Evolutionary conservation across 2,113 vertebrate genomes (phyloP).

Genomic region (Mixornis gularis): DNA sequence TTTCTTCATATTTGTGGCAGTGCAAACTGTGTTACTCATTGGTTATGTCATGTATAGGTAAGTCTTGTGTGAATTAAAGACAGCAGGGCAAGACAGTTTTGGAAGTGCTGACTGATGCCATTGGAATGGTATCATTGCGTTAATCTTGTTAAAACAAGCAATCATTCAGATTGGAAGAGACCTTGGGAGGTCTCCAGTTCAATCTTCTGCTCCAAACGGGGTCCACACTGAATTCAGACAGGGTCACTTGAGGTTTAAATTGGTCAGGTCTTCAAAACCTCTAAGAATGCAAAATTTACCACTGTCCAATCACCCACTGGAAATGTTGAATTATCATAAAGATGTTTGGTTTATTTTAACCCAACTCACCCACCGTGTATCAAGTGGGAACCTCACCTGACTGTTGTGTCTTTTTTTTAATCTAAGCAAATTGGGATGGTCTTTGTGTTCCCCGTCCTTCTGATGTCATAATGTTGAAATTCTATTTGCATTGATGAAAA

Average conservation of each 20-base stretch:
- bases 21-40: conserved; percentile 88
- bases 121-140: background rate
- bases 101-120: background rate
- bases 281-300: background rate
- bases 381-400: background rate
- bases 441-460: background rate
- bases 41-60: conserved; percentile 94
- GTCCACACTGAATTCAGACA: background rate
- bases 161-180: background rate
- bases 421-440: background rate
- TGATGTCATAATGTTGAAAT: background rate
- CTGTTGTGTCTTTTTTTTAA: background rate
- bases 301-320: background rate
- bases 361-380: fast-evolving
- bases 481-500: background rate
- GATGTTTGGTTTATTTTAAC: background rate
- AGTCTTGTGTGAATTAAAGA: conserved; percentile 36
- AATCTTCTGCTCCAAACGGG: background rate
- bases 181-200: background rate
- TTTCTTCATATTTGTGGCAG: conserved; percentile 84
- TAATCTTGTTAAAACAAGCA: background rate
- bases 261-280: background rate
- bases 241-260: background rate
- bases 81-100: background rate
- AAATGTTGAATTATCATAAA: background rate